Base-by-base conservation (phyloP, 2,113 vertebrate genomes). In the Tyrannus savana region DNA sequence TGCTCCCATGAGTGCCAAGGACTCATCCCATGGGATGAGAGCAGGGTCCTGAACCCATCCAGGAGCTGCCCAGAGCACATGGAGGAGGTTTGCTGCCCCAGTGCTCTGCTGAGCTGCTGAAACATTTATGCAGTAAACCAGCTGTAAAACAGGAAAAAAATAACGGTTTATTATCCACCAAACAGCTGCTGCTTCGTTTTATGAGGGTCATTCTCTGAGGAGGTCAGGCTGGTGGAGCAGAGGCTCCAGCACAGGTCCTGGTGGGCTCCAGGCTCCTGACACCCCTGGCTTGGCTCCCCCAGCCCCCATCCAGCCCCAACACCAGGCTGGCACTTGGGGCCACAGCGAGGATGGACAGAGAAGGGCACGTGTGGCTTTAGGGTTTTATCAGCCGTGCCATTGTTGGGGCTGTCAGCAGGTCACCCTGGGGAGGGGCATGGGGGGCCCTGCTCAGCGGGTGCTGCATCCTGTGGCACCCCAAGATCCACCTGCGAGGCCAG, bases 141-240 rank as follows among this genome's bases (percentile, higher is more conserved):
- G 73, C 21, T 90, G 86, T 95, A 96, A 97, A 95, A 93, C 52
- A 73, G 62, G 8, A 25, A 67, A 55, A 67, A 66, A 56, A 2
- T 0, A 39, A 15, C 3, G 14, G 82, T 93, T 95, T 93, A 93
- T 84, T 95, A 74, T 84, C 87, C 84, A 83, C 50, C 66, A 74
- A 93, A 89, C 84, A 95, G 94, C 90, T 93, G 93, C 94, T 86
- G 86, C 84, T 94, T 93, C 59, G 0, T 75, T 97, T 96, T 95
- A 96, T 47, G 56, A 75, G 95, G 90, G 86, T 95, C 86, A 82
- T 58, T 80, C 79, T 62, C 63, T 24, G 2, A 44, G 77, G 90
- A 85, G 81, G 72, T 69, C 77, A 10, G 3, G 66, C 80, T 42
- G 4, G 50, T 0, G 3, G 75, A 67, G 81, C 73, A 83, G 55